These are phyloP conservation scores for Macrophya annulata DNA, from an alignment of 2,888 invertebrate genomes.

Conservation along the genomic window DNA sequence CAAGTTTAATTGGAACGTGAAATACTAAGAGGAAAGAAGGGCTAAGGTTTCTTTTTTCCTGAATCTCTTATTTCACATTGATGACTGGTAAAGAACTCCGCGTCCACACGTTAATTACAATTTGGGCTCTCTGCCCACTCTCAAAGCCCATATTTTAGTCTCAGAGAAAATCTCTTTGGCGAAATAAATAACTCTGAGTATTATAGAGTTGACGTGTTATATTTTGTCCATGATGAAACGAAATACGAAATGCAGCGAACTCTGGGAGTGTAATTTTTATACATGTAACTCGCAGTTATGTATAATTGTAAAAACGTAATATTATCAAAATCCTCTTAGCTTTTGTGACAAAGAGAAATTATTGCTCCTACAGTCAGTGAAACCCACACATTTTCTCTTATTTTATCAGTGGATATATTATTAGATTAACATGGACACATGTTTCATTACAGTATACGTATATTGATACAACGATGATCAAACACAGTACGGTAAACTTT, in stretches of 20 bases:
- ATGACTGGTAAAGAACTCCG: neutral
- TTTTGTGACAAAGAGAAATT: conserved; percentile 5
- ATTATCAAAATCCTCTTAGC: neutral
- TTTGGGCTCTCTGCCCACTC: neutral
- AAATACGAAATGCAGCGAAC: conserved; percentile 12
- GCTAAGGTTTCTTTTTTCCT: neutral
- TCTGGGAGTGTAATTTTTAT: neutral
- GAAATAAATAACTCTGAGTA: neutral
- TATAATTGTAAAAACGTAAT: conserved; percentile 9
- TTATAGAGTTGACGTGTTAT: conserved; percentile 7
- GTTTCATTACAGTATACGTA: conserved; percentile 4
- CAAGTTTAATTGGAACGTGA: neutral
- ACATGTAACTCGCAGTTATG: neutral
- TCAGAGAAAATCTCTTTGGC: neutral
- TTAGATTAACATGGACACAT: conserved; percentile 18
- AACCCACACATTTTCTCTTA: conserved; percentile 18
- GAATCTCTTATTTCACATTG: neutral
- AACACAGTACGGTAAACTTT: conserved; percentile 24
- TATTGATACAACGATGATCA: conserved; percentile 36
- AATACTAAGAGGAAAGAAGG: neutral
- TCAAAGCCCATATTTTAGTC: conserved; percentile 3
- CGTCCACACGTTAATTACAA: conserved; percentile 2
- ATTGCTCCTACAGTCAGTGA: neutral
- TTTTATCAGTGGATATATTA: conserved; percentile 9
- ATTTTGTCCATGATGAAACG: conserved; percentile 5